Evolutionary conservation across 2,797 vertebrate genomes (phyloP), one percentile per base, ranked within the genome.

Genomic region (Clarias platycephalus): DNA sequence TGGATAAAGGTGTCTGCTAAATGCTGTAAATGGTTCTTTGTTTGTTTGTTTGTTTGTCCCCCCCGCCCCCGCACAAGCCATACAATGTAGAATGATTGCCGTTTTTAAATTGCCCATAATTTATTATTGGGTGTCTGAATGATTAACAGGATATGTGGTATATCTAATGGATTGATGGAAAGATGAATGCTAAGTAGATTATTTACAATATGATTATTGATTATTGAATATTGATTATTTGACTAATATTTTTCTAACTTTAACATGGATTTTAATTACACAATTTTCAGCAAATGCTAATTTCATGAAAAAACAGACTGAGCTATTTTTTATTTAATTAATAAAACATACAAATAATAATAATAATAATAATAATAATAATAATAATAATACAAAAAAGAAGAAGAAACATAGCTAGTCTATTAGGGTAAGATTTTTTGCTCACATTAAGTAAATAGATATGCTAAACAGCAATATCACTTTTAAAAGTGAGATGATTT

Each of bases 401-500:
- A 12, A 49, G 44, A 49, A 49, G 10, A 67, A 66, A 28, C 5
- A n/a, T 3, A 34, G 16, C 6, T 67, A 37, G 22, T 44, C 37
- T 44, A 71, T 44, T 71, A 24, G 12, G 10, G 0, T 44, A 44
- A 44, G 4, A 40, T 20, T 5, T 4, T n/a, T 8, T 55, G 6
- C 6, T 28, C 18, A 28, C 7, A 55, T 34, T 5, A 77, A 60
- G 34, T 20, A 60, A 37, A 12, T 1, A 5, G 28, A 24, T 28
- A 37, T 37, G 31, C 31, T 78, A 34, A 58, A 76, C 15, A 75
- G 53, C 1, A 57, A 31, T 49, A 6, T 2, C 72, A 75, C 15
- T 18, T 75, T 53, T 76, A 76, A 57, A 76, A 76, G 12, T 57
- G 15, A 76, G n/a, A 20, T 75, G 26, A 58, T 76, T 58, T 34